Evolutionary conservation across 2,797 vertebrate genomes (phyloP).

Genomic region (Xyrichtys novacula): DNA sequence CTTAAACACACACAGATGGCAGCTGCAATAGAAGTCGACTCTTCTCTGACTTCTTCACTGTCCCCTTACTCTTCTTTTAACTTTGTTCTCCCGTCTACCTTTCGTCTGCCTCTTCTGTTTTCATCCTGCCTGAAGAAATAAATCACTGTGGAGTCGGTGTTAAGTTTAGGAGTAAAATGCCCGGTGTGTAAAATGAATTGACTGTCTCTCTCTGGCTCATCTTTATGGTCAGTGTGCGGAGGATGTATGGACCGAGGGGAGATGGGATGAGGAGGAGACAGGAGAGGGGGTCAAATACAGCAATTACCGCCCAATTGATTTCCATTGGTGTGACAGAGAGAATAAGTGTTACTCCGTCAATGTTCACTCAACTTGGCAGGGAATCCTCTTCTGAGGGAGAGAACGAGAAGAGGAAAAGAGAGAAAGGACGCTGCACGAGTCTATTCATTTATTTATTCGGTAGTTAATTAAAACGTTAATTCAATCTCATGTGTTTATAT

Average conservation of each 20-base stretch:
- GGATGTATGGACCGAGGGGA: conserved; percentile 59
- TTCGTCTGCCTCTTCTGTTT: conserved; percentile 37
- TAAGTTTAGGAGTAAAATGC: conserved; percentile 51
- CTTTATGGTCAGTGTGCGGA: conserved; percentile 56
- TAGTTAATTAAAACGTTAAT: conserved; percentile 52
- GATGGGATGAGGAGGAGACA: conserved; percentile 69
- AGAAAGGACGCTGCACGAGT: conserved; percentile 44
- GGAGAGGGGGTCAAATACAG: conserved; percentile 80
- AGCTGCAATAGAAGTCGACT: conserved; percentile 50
- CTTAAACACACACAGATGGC: conserved; percentile 48
- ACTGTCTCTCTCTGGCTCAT: conserved; percentile 56
- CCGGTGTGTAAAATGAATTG: conserved; percentile 61
- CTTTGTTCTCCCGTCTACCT: conserved; percentile 50
- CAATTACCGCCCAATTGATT: conserved; percentile 86
- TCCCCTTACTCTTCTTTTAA: conserved; percentile 47
- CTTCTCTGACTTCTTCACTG: conserved; percentile 20
- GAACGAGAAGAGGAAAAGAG: conserved; percentile 25
- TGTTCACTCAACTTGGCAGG: conserved; percentile 78
- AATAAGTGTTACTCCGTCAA: conserved; percentile 83
- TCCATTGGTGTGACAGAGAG: conserved; percentile 82
- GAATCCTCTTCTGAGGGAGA: conserved; percentile 63
- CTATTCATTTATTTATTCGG: conserved; percentile 40
- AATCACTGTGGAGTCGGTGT: conserved; percentile 31
- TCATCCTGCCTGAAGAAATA: conserved; percentile 48
- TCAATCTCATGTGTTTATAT: too few relatives aligned